Base-by-base conservation (phyloP, 2,888 invertebrate genomes). In the Polydrusus pterygomalis region DNA sequence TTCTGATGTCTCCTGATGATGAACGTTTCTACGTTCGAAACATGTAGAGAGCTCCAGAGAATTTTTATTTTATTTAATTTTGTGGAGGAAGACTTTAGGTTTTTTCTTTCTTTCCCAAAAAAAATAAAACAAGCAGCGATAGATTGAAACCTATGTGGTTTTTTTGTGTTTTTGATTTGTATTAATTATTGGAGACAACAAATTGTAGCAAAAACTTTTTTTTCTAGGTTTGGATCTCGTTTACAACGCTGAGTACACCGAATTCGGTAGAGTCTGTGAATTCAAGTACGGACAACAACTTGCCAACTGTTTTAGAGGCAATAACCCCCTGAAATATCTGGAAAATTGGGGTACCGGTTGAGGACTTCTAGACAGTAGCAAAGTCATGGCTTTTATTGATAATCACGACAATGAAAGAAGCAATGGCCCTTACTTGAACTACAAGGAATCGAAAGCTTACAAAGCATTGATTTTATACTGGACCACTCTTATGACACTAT, bases 401-500 rank as follows among this genome's bases (percentile, higher is more conserved):
- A 87, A 86, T 70, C 87, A 87, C 77, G 90, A 97, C 82, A 94
- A 93, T 5, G 92, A 93, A 79, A 92, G 92, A 64, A 90, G 89
- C 5, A 91, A 90, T 62, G 89, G 88, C 5, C 83, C 87, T 64
- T 91, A 94, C 58, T 88, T 95, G 6, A 95, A 93, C 1, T 91
- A 94, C 86, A 94, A 94, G 83, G 85, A 88, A 0, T 45, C 93
- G 0, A 92, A 89, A 81, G 88, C 89, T 51, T 95, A 95, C 87
- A 95, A 87, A 80, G 91, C 90, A 93, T 92, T 3, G 95, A 95
- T 0, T 97, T 96, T 86, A 95, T 94, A 91, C 89, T 98, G 86
- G 96, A 96, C 0, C 94, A 94, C 90, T 93, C 95, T 0, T 96
- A 95, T 80, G 95, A 95, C 79, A 89, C 91, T 74, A 92, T 95